A percentile compares a stretch with the other conserved stretches of the same genome.
Evolutionary conservation across 2,888 invertebrate genomes (phyloP).

Genomic region (Amiota communis): DNA sequence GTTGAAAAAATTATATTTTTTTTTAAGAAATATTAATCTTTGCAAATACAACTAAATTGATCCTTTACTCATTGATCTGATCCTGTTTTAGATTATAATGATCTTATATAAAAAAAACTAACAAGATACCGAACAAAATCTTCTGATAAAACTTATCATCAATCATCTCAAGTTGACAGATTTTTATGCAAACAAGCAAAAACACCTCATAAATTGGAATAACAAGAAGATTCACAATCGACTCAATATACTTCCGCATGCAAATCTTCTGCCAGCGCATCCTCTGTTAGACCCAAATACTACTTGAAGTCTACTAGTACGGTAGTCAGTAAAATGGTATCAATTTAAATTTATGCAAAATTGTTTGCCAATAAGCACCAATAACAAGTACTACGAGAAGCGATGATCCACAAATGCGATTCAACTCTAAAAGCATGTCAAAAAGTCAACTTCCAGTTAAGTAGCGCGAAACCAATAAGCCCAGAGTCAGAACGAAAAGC

Average conservation of each 20-base stretch:
- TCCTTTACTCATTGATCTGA: no score
- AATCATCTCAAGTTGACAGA: slow-evolving; percentile 48
- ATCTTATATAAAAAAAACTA: no score
- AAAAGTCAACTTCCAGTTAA: slow-evolving; percentile 57
- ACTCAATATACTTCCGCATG: not conserved
- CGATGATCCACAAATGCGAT: no score
- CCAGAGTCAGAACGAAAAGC: slow-evolving; percentile 49
- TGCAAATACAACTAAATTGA: no score
- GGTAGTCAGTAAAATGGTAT: slow-evolving; percentile 14
- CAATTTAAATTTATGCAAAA: slow-evolving; percentile 41
- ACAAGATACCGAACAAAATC: not conserved
- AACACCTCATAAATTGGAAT: slow-evolving; percentile 25
- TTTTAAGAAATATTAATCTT: no score
- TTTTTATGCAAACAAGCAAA: slow-evolving; percentile 36
- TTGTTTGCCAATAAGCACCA: slow-evolving; percentile 13
- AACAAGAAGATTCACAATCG: not conserved
- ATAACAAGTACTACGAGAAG: slow-evolving; percentile 38
- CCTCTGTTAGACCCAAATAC: slow-evolving; percentile 45
- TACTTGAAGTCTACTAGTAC: not conserved
- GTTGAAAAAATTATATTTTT: no score
- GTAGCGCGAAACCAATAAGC: slow-evolving; percentile 41
- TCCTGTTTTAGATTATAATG: no score
- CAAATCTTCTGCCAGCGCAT: slow-evolving; percentile 44
- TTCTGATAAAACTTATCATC: slow-evolving; percentile 17
- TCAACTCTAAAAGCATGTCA: slow-evolving; percentile 39